Base-by-base conservation (phyloP, 2,888 invertebrate species). In the Saturnia japonica region DNA sequence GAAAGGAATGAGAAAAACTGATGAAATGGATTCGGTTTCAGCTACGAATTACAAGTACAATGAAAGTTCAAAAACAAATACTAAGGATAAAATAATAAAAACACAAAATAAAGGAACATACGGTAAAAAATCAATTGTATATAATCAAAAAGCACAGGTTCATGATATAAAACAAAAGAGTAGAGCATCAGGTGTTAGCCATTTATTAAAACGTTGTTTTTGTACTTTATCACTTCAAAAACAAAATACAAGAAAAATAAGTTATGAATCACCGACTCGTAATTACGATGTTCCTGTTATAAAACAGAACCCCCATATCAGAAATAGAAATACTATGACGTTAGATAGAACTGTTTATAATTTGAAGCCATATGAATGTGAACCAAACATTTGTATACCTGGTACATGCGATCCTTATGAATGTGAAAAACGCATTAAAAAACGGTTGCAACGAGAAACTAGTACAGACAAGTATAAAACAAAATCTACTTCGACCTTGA, bases 141-240 rank as follows among this genome's bases (percentile, higher is more conserved):
- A 28, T 19, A 69, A 74, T 73, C 73, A 70, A 69, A 64, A 72
- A 68, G 54, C 73, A n/a, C 76, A 78, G 47, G 66, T 9, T 22
- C 40, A 69, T 69, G 42, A 57, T n/a, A 54, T 60, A 68, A 64
- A 40, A 71, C 70, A 70, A 74, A 43, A 72, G 68, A 69, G 71
- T 74, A 75, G 60, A 68, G 74, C 70, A 42, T 73, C 77, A 47
- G 75, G 74, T 60, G 62, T 74, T 28, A 71, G 72, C 22, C 72
- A 73, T 54, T 71, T 73, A 66, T 71, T 77, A 34, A 78, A 80
- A 75, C 74, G 79, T 62, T 81, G 80, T 73, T 85, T 87, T 75
- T 86, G 84, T 75, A 84, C 83, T 28, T 74, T 83, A 71, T 77
- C 80, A 68, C 76, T 85, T 40, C 74, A 80, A 64, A 78, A 80